Conservation (phyloP, 2,113 vertebrate genomes). For the Oryzias melastigma region DNA sequence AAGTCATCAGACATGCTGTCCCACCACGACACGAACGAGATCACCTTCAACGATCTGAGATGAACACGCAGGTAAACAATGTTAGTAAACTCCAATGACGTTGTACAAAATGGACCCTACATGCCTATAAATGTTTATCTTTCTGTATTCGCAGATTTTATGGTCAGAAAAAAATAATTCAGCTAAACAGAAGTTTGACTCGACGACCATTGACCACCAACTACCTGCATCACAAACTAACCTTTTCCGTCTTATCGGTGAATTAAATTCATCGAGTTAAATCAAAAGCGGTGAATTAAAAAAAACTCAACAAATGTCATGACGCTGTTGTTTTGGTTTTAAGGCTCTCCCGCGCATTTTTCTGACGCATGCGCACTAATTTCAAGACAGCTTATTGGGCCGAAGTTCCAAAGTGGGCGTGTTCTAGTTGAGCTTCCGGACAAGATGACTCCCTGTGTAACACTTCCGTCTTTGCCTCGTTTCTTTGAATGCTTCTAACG, state of each 20-base stretch:
- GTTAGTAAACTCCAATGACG: no score
- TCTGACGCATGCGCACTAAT: constrained; percentile 58
- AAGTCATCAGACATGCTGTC: constrained; percentile 81
- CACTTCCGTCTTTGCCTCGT: constrained; percentile 9
- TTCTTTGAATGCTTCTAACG: no score
- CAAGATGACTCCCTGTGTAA: constrained; percentile 13
- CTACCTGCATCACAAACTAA: constrained; percentile 6
- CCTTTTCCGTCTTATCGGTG: constrained; percentile 7
- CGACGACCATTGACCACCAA: background rate
- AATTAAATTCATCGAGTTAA: background rate
- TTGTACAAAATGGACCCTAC: no score
- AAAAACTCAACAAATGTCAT: background rate
- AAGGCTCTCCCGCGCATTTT: constrained; percentile 62
- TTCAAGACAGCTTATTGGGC: constrained; percentile 51
- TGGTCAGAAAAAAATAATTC: no score
- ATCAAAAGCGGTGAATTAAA: background rate
- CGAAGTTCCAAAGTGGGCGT: constrained; percentile 59
- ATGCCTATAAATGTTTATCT: no score
- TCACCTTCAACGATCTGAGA: constrained; percentile 6
- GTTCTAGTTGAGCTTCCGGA: background rate
- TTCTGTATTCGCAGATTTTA: no score
- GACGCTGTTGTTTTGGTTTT: constrained; percentile 45
- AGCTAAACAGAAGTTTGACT: background rate
- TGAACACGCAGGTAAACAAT: no score
- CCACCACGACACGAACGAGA: constrained; percentile 1